phyloP scores from a whole-genome alignment of 2,888 invertebrate genomes.

The Gonocerus acuteangulatus region DNA sequence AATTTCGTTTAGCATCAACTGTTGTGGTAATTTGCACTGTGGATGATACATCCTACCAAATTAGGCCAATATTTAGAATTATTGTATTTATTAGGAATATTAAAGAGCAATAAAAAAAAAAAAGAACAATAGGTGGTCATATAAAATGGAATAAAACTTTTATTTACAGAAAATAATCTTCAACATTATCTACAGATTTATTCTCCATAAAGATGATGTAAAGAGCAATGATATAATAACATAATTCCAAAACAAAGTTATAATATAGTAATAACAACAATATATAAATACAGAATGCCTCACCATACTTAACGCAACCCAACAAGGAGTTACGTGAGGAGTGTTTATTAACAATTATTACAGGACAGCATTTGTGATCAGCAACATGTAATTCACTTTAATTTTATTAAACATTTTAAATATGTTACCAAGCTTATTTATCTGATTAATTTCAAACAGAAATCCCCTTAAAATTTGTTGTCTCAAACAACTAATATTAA shows the following conservation, averaged over 20 bases:
- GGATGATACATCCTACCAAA: too few relatives aligned
- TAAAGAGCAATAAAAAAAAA: too few relatives aligned
- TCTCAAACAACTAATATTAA: too few relatives aligned
- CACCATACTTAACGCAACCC: conserved; percentile 6
- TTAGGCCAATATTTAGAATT: too few relatives aligned
- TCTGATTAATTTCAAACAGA: too few relatives aligned
- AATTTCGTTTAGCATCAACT: too few relatives aligned
- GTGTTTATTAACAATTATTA: not conserved
- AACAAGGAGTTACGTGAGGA: not conserved
- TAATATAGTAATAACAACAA: conserved; percentile 12
- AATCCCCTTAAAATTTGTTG: too few relatives aligned
- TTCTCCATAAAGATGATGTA: conserved; percentile 1
- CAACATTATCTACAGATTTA: conserved; percentile 25
- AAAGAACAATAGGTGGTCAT: not conserved
- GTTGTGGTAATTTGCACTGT: too few relatives aligned
- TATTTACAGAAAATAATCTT: conserved; percentile 25
- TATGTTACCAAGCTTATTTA: too few relatives aligned
- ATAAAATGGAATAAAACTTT: conserved; percentile 25
- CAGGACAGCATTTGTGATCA: not conserved
- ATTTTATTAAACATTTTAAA: too few relatives aligned
- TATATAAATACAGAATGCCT: conserved; percentile 18
- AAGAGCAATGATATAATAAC: conserved; percentile 6
- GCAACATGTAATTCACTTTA: too few relatives aligned
- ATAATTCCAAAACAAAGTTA: conserved; percentile 12
- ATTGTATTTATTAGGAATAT: too few relatives aligned